A percentile compares a stretch with the other conserved stretches of the same genome.
phyloP scores from a whole-genome alignment of 2,888 invertebrate genomes.

The Ophion slaviceki region DNA sequence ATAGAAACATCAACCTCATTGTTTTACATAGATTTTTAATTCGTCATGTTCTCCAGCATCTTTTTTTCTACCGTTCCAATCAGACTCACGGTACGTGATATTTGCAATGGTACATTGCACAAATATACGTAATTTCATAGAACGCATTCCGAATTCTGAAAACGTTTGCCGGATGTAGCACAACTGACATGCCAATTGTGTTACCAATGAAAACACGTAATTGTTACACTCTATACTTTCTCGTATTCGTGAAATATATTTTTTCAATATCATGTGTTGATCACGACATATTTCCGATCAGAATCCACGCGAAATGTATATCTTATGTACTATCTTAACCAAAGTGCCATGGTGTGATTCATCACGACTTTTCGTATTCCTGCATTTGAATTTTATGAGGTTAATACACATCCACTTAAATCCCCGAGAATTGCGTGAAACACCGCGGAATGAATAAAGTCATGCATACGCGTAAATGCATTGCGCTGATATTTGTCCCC shows the following conservation, averaged over 20 bases:
- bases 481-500: neutral
- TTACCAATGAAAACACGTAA: neutral
- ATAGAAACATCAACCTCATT: too few species aligned
- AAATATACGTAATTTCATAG: neutral
- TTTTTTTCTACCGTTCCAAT: neutral
- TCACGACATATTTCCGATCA: neutral
- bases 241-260: neutral
- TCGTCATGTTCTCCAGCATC: too few species aligned
- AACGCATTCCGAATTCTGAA: neutral
- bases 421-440: neutral
- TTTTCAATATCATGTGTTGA: neutral
- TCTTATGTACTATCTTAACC: neutral
- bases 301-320: neutral
- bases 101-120: neutral
- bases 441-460: neutral
- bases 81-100: neutral
- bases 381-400: neutral
- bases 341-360: neutral
- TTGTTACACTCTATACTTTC: neutral
- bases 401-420: neutral
- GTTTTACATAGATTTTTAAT: neutral
- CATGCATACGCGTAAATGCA: neutral
- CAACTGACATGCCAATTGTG: neutral
- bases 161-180: neutral
- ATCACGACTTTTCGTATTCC: neutral